Evolutionary conservation across 2,888 invertebrate genomes (phyloP), one percentile per base, ranked within the genome.

Genomic region (Plagodis dolabraria): DNA sequence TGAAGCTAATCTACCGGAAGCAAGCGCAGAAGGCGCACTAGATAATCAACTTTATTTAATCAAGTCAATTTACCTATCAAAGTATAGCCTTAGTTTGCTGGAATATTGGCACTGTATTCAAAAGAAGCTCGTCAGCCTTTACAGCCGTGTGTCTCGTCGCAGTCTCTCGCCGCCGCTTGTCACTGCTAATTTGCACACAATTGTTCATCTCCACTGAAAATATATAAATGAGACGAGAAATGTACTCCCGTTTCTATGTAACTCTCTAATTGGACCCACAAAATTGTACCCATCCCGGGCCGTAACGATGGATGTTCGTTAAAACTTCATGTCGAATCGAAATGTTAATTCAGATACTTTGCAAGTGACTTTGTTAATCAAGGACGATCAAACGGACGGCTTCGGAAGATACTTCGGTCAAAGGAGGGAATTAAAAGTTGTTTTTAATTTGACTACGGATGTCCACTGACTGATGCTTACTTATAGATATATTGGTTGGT

Each of bases 151-250:
- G 85, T 85, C 78, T 57, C 72, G 46, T 46, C 78, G 76, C 76
- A 79, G 82, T 82, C 83, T 75, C 80, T 22, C 71, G 77, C 75
- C 75, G 81, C 72, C 82, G 80, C 78, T 83, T 86, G 87, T 87
- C 90, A 82, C 82, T 79, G 86, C 88, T 89, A 89, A 90, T 91
- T 91, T 89, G 87, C 89, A 84, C 85, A 85, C 88, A 89, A 90
- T 91, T 89, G 89, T 89, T 89, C 87, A 89, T 87, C 82, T 77
- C 70, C 70, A 79, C 79, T 79, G 80, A 85, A 86, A 87, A 85
- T 85, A 87, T 79, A 85, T 83, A 85, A 86, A 89, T 85, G 85
- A 85, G 83, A 85, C 79, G 80, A 80, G 80, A 83, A 85, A 83
- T 82, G 79, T 82, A 85, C 77, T 76, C 77, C 73, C 68, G 74